Percentiles rank a stretch among this genome's conserved stretches.
Conservation (phyloP, 2,797 vertebrate genomes). For the Tragelaphus oryx region DNA sequence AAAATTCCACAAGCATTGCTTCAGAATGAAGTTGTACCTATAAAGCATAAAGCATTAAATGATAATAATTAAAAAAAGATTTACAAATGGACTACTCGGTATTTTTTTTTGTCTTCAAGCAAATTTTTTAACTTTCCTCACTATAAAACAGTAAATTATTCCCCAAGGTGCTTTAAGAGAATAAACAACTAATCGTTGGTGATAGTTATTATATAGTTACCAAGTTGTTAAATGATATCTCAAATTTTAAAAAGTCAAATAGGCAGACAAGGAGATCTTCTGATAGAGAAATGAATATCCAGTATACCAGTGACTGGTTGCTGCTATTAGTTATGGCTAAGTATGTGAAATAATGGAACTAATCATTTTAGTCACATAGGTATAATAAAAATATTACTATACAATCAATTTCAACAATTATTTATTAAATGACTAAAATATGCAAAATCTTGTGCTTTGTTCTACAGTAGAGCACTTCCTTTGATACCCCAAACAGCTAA, state of each 20-base stretch:
- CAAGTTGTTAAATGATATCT: conserved; percentile 9
- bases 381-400: not conserved
- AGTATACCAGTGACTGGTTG: not conserved
- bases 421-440: not conserved
- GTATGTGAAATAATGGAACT: not conserved
- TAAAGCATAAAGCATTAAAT: conserved; percentile 68
- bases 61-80: conserved; percentile 52
- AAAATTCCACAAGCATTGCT: conserved; percentile 65
- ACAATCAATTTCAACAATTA: not conserved
- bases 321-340: conserved; percentile 7
- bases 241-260: conserved; percentile 34
- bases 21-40: conserved; percentile 61
- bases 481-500: not conserved
- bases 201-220: not conserved
- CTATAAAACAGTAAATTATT: not conserved
- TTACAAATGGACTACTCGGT: conserved; percentile 57
- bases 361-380: not conserved
- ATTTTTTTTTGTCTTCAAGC: conserved; percentile 42
- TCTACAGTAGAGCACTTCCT: not conserved
- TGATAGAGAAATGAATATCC: not conserved
- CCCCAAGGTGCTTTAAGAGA: not conserved
- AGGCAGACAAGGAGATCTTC: not conserved
- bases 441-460: not conserved
- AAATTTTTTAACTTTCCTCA: not conserved
- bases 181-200: not conserved